Base-by-base conservation (phyloP, 2,888 invertebrate species). In the Pasiphila rectangulata region DNA sequence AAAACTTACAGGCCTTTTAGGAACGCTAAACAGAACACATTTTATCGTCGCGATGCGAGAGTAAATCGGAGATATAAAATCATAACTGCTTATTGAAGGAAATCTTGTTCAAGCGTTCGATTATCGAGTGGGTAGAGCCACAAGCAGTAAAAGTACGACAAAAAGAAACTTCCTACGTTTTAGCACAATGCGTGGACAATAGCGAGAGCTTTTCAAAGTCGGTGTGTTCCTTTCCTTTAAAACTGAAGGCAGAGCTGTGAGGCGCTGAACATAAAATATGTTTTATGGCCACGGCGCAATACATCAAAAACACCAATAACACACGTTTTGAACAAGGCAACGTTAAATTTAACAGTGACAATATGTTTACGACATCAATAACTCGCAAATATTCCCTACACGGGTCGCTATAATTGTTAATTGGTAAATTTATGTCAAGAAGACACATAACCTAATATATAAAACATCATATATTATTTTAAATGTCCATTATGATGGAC, bases 291-390 rank as follows among this genome's bases (percentile, higher is more conserved):
- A 56, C 70, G 75, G 66, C 79, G 79, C 81, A 46, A 69, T 79
- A 79, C 83, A 79, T 82, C 82, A 79, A 78, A 80, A 71, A 77
- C 74, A 71, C 73, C 74, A 79, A 83, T 79, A 79, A 75, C 75
- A 50, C 44, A 39, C 27, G 35, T 29, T 50, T 24, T 23, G 46
- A 43, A 53, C 46, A 32, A 48, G 46, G 39, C 44, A 29, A 29
- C 30, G 27, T 39, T 38, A 46, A 37, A 34, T 38, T 39, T 15
- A 35, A 49, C 46, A 46, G 46, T 42, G 25, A 46, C 32, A 32
- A 46, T 46, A 29, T 20, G 1, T 42, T 50, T 46, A 51, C 17
- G 20, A 32, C 42, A 51, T 51, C 34, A 35, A 42, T 46, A 27
- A 46, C 23, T 24, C 20, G 10, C 29, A 36, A 30, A 39, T 13